These are phyloP conservation scores for Drosophila punjabiensis DNA, from an alignment of 1,140 invertebrate genomes.

Conservation along the genomic window DNA sequence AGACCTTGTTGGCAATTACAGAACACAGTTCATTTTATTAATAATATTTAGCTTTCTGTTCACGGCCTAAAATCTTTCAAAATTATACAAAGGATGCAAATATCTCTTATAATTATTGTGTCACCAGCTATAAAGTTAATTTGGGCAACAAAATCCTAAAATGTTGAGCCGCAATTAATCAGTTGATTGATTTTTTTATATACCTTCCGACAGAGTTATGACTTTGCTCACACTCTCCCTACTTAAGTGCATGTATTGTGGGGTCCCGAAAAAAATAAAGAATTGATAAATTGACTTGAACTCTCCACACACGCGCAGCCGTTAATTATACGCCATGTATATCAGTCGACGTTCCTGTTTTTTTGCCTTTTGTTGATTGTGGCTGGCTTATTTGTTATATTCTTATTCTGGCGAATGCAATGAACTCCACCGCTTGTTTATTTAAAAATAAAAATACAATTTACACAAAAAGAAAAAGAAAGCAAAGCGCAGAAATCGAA, in stretches of 20 bases:
- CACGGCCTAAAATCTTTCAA: too few relatives aligned
- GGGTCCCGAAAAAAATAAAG: slow-evolving; percentile 21
- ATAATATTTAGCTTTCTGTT: not conserved
- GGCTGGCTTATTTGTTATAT: slow-evolving; percentile 45
- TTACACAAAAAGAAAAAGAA: slow-evolving; percentile 47
- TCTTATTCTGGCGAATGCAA: slow-evolving; percentile 65
- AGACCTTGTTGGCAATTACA: too few relatives aligned
- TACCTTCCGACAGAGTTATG: slow-evolving; percentile 12
- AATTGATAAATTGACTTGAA: slow-evolving; percentile 75
- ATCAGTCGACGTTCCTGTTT: slow-evolving; percentile 38
- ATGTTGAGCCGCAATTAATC: slow-evolving; percentile 39
- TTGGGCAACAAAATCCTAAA: not conserved
- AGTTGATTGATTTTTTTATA: slow-evolving; percentile 23
- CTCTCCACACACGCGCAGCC: slow-evolving; percentile 62
- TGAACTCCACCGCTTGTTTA: slow-evolving; percentile 74
- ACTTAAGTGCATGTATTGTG: slow-evolving; percentile 24
- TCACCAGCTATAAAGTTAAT: slow-evolving; percentile 2
- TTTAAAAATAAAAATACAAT: slow-evolving; percentile 79
- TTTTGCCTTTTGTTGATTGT: slow-evolving; percentile 34
- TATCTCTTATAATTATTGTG: not conserved
- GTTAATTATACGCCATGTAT: slow-evolving; percentile 62
- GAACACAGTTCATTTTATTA: not conserved
- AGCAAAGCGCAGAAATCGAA: slow-evolving; percentile 40
- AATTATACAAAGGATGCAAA: not conserved
- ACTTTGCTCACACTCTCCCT: slow-evolving; percentile 7